Percentiles rank a stretch among this genome's conserved stretches.
Conservation (phyloP, 2,113 vertebrate species). For the Ancistrus triradiatus region DNA sequence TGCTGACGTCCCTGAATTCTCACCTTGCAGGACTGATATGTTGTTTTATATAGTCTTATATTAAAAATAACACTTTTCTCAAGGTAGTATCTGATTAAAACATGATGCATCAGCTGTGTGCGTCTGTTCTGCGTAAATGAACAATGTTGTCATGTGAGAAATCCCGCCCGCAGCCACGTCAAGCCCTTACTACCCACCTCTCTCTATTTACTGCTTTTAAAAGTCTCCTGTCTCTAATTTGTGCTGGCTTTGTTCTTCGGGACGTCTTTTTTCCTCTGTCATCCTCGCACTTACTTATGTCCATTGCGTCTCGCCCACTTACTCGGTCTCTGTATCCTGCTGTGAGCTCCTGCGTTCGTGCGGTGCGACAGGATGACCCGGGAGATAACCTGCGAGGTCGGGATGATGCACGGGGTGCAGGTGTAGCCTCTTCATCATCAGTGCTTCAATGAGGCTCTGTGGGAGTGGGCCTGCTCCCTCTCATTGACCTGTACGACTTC, state of each 20-base stretch:
- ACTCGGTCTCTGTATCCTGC: conserved; percentile 9
- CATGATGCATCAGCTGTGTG: too few species aligned
- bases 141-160: too few species aligned
- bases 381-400: conserved; percentile 42
- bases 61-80: too few species aligned
- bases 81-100: too few species aligned
- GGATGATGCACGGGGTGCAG: conserved; percentile 42
- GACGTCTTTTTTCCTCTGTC: neutral
- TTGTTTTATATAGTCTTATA: too few species aligned
- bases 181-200: neutral
- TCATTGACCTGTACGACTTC: neutral
- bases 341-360: conserved; percentile 19
- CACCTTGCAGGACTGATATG: too few species aligned
- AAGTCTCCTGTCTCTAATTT: neutral
- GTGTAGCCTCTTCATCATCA: conserved; percentile 51
- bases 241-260: neutral
- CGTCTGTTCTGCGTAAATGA: too few species aligned
- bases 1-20: too few species aligned
- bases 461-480: neutral
- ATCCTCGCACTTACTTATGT: neutral
- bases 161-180: neutral
- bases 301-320: conserved; percentile 12
- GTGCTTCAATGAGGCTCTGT: conserved; percentile 24
- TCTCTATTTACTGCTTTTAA: neutral
- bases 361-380: conserved; percentile 42